Evolutionary conservation across 2,888 invertebrate species (phyloP), one percentile per base, ranked within the genome.

Genomic region (Oscheius onirici): DNA sequence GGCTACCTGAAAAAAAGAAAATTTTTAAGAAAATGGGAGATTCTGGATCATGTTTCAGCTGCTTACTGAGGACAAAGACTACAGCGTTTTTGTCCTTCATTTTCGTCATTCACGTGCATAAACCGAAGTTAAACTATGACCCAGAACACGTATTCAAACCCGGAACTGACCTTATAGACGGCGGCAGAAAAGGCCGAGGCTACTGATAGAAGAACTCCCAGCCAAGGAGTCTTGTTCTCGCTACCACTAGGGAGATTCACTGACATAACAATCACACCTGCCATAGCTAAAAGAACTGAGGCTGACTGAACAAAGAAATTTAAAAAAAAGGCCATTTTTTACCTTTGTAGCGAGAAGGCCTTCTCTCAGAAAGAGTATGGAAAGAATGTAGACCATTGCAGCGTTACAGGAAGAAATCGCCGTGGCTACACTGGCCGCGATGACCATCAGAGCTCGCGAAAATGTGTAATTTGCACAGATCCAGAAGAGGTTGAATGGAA

Each of bases 161-260:
- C 17, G 46, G 8, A 24, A 60, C 41, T 28, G 88, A 94, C 95
- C 92, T 94, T 94, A 88, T 95, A 96, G 77, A 95, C 94, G 67
- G 95, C 95, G 78, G 95, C 94, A 57, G 94, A 94, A 34, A 94
- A 94, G 22, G 95, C 94, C 34, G 94, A 92, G 5, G 94, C 93
- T 41, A 95, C 94, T 60, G 95, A 90, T 41, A 96, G 93, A 0
- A 96, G 94, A 3, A 95, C 94, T 11, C 94, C 94, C 55, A 95
- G 46, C 73, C 71, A 73, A 44, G 81, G 76, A 15, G 77, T 79
- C 66, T 83, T 17, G 28, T 60, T 58, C 20, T 34, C 49, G 15
- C 11, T 17, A 24, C 34, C 41, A 15, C 10, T 41, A 17, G 55
- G 55, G 60, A 82, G 65, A 71, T 85, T 83, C 54, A 81, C 54